Percentiles rank a stretch among this genome's conserved stretches.
phyloP scores from a whole-genome alignment of 2,888 invertebrate species.

The Ganaspis brasiliensis region DNA sequence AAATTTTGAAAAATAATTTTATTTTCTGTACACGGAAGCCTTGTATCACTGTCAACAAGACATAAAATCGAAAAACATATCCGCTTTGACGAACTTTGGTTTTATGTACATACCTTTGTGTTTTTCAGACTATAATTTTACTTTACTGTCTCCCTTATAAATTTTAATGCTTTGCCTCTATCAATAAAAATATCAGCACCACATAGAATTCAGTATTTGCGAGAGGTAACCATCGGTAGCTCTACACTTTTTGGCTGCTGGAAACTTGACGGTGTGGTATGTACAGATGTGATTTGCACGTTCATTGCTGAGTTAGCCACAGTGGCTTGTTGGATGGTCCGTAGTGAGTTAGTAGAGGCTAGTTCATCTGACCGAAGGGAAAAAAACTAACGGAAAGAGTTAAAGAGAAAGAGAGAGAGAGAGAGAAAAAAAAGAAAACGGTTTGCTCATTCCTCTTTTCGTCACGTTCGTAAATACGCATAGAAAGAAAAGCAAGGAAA shows the following conservation, averaged over 20 bases:
- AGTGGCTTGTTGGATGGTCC: neutral
- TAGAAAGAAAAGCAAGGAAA: neutral
- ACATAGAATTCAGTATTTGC: too few relatives aligned
- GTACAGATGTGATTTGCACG: neutral
- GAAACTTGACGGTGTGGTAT: neutral
- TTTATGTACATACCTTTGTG: too few relatives aligned
- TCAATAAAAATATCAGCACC: too few relatives aligned
- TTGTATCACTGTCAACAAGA: too few relatives aligned
- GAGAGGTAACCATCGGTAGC: too few relatives aligned
- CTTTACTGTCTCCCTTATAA: too few relatives aligned
- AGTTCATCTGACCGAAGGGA: neutral
- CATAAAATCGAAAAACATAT: too few relatives aligned
- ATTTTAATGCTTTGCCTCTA: too few relatives aligned
- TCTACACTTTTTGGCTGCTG: neutral
- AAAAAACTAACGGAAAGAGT: constrained; percentile 4
- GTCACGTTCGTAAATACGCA: neutral
- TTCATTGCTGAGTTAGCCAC: neutral
- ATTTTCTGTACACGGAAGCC: too few relatives aligned
- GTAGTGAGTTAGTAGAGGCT: neutral
- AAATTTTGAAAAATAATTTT: too few relatives aligned
- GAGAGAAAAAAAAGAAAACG: neutral
- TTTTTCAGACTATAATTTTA: too few relatives aligned
- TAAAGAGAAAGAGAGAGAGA: neutral
- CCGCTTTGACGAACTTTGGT: too few relatives aligned
- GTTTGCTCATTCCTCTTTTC: neutral